Conservation (phyloP, 1,140 invertebrate genomes). For the Penaeus chinensis region DNA sequence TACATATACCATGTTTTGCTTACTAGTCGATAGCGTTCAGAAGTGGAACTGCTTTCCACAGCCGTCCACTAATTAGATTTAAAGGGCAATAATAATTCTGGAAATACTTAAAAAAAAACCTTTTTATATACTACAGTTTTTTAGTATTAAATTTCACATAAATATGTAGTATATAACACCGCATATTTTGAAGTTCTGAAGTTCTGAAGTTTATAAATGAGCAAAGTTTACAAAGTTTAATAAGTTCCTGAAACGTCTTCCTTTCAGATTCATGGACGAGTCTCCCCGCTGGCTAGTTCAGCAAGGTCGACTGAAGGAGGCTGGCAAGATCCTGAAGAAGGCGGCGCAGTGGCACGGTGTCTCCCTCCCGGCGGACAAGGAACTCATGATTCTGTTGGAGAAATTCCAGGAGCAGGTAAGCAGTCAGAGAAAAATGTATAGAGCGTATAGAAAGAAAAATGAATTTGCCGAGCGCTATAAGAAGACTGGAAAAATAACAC, state of each 20-base stretch:
- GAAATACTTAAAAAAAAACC: too few species aligned
- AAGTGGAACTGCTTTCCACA: too few species aligned
- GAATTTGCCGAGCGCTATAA: neutral
- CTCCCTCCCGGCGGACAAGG: slow-evolving; percentile 46
- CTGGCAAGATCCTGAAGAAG: slow-evolving; percentile 43
- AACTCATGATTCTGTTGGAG: slow-evolving; percentile 40
- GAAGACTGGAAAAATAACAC: too few species aligned
- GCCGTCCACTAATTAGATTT: too few species aligned
- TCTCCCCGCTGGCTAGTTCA: slow-evolving; percentile 64
- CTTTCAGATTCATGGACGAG: slow-evolving; percentile 68
- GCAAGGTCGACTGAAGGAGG: slow-evolving; percentile 51
- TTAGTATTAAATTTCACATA: too few species aligned
- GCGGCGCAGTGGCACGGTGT: slow-evolving; percentile 49
- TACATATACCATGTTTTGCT: too few species aligned
- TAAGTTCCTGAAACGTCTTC: neutral
- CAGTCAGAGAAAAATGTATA: neutral
- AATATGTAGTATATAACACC: too few species aligned
- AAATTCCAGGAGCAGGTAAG: slow-evolving; percentile 39
- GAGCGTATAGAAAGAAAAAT: neutral
- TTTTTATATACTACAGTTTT: too few species aligned
- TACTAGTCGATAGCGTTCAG: too few species aligned
- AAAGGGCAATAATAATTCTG: too few species aligned
- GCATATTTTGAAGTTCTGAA: too few species aligned
- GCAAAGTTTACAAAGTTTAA: neutral
- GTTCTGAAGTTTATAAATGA: neutral